Conservation (phyloP, 2,113 vertebrate genomes). For the Oophaga pumilio region DNA sequence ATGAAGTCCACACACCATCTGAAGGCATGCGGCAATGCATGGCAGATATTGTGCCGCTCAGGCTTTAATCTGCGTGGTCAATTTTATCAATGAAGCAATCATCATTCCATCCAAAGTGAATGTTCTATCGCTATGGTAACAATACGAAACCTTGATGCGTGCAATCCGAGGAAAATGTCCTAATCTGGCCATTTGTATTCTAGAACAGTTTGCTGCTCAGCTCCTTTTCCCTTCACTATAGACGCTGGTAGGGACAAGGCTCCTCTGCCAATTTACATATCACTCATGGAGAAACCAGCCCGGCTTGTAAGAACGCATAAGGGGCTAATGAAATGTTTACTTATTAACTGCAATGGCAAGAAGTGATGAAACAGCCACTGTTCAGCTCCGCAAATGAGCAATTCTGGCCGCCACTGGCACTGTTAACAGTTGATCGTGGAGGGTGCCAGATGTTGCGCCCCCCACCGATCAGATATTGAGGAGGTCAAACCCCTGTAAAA, state of each 20-base stretch:
- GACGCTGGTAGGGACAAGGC: neutral
- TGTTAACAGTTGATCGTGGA: no score
- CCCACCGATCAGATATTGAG: no score
- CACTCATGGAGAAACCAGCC: neutral
- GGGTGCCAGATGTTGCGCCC: no score
- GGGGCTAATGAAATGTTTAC: neutral
- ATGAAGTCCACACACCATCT: no score
- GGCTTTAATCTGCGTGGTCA: neutral
- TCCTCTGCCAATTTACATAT: neutral
- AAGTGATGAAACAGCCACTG: neutral
- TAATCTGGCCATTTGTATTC: constrained; percentile 28
- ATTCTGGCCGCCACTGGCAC: no score
- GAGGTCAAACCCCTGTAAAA: no score
- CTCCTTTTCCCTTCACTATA: constrained; percentile 6
- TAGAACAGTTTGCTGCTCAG: neutral
- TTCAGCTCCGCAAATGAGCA: no score
- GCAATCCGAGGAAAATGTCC: neutral
- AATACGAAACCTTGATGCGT: constrained; percentile 4
- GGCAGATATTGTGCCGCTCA: neutral
- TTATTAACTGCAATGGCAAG: constrained; percentile 8
- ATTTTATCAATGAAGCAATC: neutral
- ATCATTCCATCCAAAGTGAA: neutral
- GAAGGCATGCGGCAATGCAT: neutral
- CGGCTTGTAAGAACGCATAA: neutral
- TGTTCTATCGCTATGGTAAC: constrained; percentile 8